Percentiles rank a stretch among this genome's conserved stretches.
phyloP scores from a whole-genome alignment of 2,113 vertebrate genomes.

The Pithys albifrons region DNA sequence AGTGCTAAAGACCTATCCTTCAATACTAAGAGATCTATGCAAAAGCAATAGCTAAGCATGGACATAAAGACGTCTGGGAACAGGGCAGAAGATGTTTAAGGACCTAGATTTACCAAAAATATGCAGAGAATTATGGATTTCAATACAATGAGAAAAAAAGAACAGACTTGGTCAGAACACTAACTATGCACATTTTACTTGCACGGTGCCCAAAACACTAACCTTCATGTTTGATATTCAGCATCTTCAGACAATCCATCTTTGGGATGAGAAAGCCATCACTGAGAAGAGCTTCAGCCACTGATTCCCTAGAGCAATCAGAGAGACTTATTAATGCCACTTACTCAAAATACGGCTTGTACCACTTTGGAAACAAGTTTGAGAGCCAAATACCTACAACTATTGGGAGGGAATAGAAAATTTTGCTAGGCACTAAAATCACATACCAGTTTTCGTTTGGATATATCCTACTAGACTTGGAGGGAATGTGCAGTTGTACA shows the following conservation, averaged over 20 bases:
- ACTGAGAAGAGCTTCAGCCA: constrained; percentile 83
- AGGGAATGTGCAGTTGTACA: neutral
- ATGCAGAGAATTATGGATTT: neutral
- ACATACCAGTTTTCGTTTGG: neutral
- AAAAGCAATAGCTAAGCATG: neutral
- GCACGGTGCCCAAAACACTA: neutral
- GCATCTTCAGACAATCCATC: constrained; percentile 81
- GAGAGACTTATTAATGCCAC: neutral
- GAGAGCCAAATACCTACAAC: neutral
- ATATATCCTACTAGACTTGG: neutral
- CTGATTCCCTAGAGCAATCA: constrained; percentile 66
- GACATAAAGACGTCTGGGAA: neutral
- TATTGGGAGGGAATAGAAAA: neutral
- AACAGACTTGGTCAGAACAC: neutral
- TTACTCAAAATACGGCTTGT: neutral
- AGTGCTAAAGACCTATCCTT: neutral
- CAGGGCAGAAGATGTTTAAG: neutral
- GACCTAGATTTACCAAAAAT: neutral
- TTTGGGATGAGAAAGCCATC: constrained; percentile 93
- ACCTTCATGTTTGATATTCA: constrained; percentile 84
- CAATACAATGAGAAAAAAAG: neutral
- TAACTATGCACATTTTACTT: neutral
- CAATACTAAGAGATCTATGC: neutral
- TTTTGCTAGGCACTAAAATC: neutral
- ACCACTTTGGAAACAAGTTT: neutral